Evolutionary conservation across 2,113 vertebrate species (phyloP), one percentile per base, ranked within the genome.

Genomic region (Lethenteron reissneri): DNA sequence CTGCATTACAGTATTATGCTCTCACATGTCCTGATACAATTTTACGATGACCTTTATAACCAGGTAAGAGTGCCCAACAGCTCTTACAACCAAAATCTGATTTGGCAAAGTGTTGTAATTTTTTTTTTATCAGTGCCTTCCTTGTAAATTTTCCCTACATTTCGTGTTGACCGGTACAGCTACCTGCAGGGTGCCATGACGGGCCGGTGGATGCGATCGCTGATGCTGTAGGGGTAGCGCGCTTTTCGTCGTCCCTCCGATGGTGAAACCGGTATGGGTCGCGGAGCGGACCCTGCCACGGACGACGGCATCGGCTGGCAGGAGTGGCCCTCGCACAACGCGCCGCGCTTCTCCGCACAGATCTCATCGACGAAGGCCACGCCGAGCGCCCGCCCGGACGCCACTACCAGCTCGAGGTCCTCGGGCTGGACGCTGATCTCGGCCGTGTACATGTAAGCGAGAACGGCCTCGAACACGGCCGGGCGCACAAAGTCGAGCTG

Each of bases 371-470:
- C 81, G 81, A 99, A 97, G 13, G 91, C 84, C 76, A 99, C 95
- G 6, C 92, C 94, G 0, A 99, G 88, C 71, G 97, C 97, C 79
- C 97, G 94, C 19, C 92, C 94, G 0, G 92, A 97, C 56, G 92
- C 96, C 90, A 97, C 97, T 92, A 99, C 95, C 72, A 97, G 80
- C 79, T 99, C 97, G 19, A 97, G 88, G 74, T 99, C 92, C 74
- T 88, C 88, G 74, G 92, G 96, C 78, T 89, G 95, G 70, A 97
- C 88, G 0, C 89, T 90, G 76, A 97, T 97, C 80, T 88, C 94
- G 0, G 91, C 85, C 0, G 94, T 97, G 79, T 99, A 99, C 91
- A 99, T 97, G 79, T 97, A 99, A 80, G 94, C 95, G 71, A 96
- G 78, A 72, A 99, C 91, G 76, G 97, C 92, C 76, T 97, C 92